Conservation (phyloP, 2,797 vertebrate species). For the Phylloscopus collybita region DNA sequence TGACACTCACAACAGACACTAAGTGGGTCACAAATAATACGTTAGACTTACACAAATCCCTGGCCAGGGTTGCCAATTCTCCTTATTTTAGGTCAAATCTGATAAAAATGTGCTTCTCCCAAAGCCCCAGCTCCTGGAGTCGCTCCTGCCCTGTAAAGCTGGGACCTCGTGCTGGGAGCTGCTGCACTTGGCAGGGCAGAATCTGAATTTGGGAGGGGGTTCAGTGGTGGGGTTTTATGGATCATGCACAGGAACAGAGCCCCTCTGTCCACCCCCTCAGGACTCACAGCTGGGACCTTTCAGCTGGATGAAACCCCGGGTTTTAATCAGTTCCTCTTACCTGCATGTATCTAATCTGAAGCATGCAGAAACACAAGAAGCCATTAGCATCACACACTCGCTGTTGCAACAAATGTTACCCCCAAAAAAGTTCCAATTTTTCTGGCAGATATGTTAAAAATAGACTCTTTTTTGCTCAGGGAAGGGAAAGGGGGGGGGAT, state of each 20-base stretch:
- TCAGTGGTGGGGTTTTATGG: background rate
- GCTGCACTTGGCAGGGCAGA: background rate
- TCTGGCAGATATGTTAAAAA: background rate
- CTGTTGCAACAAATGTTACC: background rate
- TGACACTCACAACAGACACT: background rate
- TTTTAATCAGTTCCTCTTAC: slow-evolving; percentile 65
- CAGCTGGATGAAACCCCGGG: background rate
- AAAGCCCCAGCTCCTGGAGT: background rate
- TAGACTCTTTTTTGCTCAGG: background rate
- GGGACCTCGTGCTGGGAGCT: background rate
- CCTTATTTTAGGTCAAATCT: background rate
- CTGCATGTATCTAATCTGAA: slow-evolving; percentile 99
- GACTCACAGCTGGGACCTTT: background rate
- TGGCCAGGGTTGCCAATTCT: background rate
- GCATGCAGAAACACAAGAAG: slow-evolving; percentile 83
- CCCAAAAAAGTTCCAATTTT: background rate
- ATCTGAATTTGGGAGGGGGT: background rate
- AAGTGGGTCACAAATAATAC: background rate
- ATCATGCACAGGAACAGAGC: background rate
- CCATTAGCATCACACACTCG: background rate
- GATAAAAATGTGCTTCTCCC: background rate
- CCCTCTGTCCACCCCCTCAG: background rate
- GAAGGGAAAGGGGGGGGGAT: background rate
- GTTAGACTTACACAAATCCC: background rate
- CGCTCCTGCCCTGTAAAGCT: background rate